phyloP scores from a whole-genome alignment of 2,113 vertebrate species.

The Craseonycteris thonglongyai region DNA sequence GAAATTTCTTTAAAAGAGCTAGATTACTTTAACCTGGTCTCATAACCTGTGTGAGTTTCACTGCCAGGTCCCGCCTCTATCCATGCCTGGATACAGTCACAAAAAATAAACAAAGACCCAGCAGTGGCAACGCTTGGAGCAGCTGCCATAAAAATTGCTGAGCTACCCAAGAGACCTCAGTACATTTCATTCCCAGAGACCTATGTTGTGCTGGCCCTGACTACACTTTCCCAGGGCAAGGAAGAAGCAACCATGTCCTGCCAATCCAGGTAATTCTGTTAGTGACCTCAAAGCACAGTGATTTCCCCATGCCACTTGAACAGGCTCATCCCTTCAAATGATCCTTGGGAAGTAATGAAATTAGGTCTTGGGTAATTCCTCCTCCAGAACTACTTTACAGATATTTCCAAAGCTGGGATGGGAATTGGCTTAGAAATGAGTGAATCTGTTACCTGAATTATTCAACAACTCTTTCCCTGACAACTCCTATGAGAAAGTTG shows the following conservation, averaged over 20 bases:
- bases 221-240: background rate
- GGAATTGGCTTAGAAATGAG: conserved; percentile 31
- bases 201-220: accelerated
- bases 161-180: background rate
- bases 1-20: conserved; percentile 24
- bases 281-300: background rate
- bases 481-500: background rate
- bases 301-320: background rate
- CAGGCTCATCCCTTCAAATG: background rate
- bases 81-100: background rate
- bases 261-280: background rate
- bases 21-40: conserved; percentile 41
- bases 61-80: background rate
- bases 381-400: background rate
- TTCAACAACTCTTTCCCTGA: conserved; percentile 40
- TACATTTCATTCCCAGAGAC: background rate
- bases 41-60: background rate
- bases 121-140: background rate
- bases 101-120: background rate
- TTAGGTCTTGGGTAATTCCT: background rate
- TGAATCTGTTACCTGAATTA: conserved; percentile 58
- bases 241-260: background rate
- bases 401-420: background rate
- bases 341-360: background rate
- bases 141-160: background rate